These are phyloP conservation scores for Tetrax tetrax DNA, from an alignment of 2,113 vertebrate species.

Conservation along the genomic window DNA sequence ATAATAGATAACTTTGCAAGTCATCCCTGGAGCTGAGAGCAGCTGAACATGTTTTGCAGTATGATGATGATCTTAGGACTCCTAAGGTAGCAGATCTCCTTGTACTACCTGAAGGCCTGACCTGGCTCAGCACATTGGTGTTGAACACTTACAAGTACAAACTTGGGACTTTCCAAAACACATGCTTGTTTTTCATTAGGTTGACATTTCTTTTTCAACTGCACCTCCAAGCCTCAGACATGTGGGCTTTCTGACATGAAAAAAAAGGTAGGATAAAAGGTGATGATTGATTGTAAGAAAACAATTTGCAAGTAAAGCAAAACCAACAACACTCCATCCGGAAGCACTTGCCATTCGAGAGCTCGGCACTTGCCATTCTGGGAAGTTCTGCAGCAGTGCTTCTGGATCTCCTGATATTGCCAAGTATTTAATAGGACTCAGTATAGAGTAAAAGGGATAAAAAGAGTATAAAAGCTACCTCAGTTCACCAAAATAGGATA, in stretches of 20 bases:
- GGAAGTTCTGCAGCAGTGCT: background rate
- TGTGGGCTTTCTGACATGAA: background rate
- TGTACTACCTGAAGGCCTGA: background rate
- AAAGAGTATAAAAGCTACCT: background rate
- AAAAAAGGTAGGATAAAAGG: background rate
- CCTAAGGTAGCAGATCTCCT: rapidly evolving
- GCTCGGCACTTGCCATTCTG: background rate
- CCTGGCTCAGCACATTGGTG: background rate
- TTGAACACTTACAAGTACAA: background rate
- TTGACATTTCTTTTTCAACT: slow-evolving; percentile 3
- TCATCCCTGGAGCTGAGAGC: background rate
- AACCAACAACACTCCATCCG: background rate
- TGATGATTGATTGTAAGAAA: background rate
- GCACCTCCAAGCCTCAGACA: background rate
- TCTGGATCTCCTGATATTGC: background rate
- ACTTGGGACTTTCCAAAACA: background rate
- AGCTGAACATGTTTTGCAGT: background rate
- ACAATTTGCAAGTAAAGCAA: background rate
- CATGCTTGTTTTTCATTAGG: background rate
- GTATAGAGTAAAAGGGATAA: background rate
- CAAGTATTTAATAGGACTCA: background rate
- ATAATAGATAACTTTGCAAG: background rate
- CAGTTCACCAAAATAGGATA: background rate
- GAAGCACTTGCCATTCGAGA: background rate
- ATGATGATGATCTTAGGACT: background rate